Conservation (phyloP, 2,888 invertebrate genomes). For the Machimus atricapillus region DNA sequence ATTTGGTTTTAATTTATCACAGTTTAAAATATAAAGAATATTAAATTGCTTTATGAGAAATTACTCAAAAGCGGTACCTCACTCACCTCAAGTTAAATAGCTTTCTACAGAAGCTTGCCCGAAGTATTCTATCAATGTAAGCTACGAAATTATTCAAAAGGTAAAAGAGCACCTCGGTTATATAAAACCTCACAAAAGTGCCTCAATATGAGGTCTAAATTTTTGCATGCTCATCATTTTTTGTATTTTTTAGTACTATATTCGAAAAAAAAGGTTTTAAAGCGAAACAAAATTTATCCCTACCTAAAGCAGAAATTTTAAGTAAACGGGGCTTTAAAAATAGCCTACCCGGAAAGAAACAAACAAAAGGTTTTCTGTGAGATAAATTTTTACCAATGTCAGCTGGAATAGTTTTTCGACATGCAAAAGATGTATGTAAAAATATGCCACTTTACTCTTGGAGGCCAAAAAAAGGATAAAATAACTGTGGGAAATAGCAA, state of each 20-base stretch:
- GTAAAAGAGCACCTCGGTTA: neutral
- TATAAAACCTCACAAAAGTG: neutral
- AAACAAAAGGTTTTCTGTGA: neutral
- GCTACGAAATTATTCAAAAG: neutral
- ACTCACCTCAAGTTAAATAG: neutral
- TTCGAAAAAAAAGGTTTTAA: neutral
- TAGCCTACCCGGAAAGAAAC: neutral
- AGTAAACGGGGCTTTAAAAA: neutral
- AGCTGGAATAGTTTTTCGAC: neutral
- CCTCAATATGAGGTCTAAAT: neutral
- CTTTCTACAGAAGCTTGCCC: neutral
- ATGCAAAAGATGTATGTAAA: neutral
- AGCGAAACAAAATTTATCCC: neutral
- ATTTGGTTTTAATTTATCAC: no score
- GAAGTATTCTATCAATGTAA: neutral
- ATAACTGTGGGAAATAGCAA: neutral
- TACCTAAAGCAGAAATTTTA: neutral
- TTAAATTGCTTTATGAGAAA: neutral
- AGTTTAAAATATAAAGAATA: neutral
- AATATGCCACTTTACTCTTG: neutral
- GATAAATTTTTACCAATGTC: neutral
- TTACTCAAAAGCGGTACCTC: neutral
- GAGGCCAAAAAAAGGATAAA: neutral
- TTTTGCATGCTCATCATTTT: neutral
- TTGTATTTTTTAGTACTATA: no score